phyloP scores from a whole-genome alignment of 2,113 vertebrate species.

The Apodemus speciosus region DNA sequence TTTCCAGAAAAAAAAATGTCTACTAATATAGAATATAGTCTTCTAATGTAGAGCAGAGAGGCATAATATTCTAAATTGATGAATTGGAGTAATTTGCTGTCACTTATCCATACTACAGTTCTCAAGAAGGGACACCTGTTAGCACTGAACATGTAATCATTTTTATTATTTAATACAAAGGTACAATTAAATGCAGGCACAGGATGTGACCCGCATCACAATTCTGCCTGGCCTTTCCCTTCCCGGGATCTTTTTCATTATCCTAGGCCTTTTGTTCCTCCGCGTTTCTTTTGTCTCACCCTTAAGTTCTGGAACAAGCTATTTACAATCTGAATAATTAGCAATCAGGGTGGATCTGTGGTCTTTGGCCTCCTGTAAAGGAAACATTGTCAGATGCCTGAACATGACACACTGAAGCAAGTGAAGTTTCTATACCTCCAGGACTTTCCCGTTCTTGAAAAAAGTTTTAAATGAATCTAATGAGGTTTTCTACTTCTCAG shows the following conservation, averaged over 20 bases:
- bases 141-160: constrained; percentile 75
- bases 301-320: constrained; percentile 68
- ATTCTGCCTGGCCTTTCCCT: constrained; percentile 71
- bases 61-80: constrained; percentile 71
- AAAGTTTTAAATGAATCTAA: constrained; percentile 77
- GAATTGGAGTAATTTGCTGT: constrained; percentile 78
- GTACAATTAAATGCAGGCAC: constrained; percentile 79
- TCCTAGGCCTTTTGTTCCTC: constrained; percentile 73
- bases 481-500: constrained; percentile 66
- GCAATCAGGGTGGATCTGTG: constrained; percentile 73
- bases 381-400: constrained; percentile 75
- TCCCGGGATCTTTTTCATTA: constrained; percentile 74
- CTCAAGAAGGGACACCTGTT: constrained; percentile 72
- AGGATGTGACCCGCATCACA: constrained; percentile 77
- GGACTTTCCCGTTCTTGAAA: constrained; percentile 68
- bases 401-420: constrained; percentile 68
- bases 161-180: constrained; percentile 82
- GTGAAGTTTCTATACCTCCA: constrained; percentile 61
- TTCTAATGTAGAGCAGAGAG: constrained; percentile 37
- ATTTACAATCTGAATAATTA: constrained; percentile 80
- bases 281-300: constrained; percentile 70
- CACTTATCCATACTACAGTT: constrained; percentile 63
- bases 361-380: constrained; percentile 70
- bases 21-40: constrained; percentile 30
- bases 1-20: constrained; percentile 20